A percentile compares a stretch with the other conserved stretches of the same genome.
These are phyloP conservation scores for Eulemur albifrons DNA, from an alignment of 2,797 vertebrate genomes.

Conservation along the genomic window DNA sequence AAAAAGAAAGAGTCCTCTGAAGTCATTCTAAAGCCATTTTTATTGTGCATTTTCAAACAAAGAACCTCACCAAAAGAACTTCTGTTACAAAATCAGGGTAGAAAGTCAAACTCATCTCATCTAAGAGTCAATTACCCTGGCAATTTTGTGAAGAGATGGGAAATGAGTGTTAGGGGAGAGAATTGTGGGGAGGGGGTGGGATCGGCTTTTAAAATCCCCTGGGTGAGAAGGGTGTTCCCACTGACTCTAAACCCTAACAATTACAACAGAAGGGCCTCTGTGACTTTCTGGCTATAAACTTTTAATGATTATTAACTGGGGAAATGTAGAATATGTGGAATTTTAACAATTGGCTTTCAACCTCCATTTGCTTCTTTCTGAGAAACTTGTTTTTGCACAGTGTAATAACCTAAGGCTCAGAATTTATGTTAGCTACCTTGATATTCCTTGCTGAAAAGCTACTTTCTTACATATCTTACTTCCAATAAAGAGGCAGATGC, in stretches of 20 bases:
- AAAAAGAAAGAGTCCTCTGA: conserved; percentile 73
- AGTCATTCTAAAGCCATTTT: conserved; percentile 79
- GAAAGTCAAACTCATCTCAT: conserved; percentile 74
- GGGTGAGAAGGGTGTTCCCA: conserved; percentile 57
- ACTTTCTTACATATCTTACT: conserved; percentile 35
- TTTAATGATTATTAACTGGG: conserved; percentile 77
- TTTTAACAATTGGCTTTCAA: conserved; percentile 61
- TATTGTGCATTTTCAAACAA: conserved; percentile 78
- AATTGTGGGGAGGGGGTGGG: not conserved
- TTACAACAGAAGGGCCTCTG: conserved; percentile 65
- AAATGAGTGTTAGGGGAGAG: conserved; percentile 34
- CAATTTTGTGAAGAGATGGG: conserved; percentile 66
- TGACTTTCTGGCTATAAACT: conserved; percentile 74
- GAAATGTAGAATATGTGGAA: conserved; percentile 65
- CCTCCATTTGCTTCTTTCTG: conserved; percentile 42
- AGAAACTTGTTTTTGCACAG: conserved; percentile 24
- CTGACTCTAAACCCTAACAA: conserved; percentile 51
- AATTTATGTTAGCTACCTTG: not conserved
- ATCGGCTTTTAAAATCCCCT: conserved; percentile 48
- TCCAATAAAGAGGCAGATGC: conserved; percentile 59
- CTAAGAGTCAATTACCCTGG: conserved; percentile 74
- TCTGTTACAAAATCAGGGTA: conserved; percentile 74
- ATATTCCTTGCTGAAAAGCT: conserved; percentile 22
- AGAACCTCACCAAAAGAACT: conserved; percentile 71
- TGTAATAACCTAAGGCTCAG: conserved; percentile 13